Base-by-base conservation (phyloP, 1,140 invertebrate species). In the Musca domestica region DNA sequence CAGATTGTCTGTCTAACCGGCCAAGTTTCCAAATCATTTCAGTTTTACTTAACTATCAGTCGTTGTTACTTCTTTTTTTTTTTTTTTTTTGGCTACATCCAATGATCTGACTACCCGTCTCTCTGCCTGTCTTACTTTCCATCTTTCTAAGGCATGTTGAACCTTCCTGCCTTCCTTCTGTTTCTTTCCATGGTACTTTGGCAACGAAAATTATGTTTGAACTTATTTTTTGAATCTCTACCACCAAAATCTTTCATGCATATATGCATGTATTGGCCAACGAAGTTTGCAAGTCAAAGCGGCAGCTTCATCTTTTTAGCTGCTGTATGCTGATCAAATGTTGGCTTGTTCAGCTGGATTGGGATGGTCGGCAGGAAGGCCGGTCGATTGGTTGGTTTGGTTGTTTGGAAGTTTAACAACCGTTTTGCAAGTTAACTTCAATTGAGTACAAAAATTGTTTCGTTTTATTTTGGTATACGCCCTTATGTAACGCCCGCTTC, bases 401-500 rank as follows among this genome's bases (percentile, higher is more conserved):
- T 30, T 30, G 27, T 41, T 41, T 7, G 34, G 34, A 41, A 41
- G 34, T 41, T 41, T 41, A 41, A 41, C 34, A 41, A 41, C 34
- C 34, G 34, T 41, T 41, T 41, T 41, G 34, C 34, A 41, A 41
- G 30, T 61, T 30, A 34, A 34, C 56, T 34, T 61, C 56, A 61
- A 61, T 61, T 61, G 56, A 61, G 56, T 61, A 61, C 41, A 61
- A 61, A n/a, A 61, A 34, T 61, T 61, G 56, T 61, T 61, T 61
- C 56, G 56, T 61, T 61, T 58, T 67, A 67, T 69, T 69, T 56
- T 65, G 48, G 69, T 70, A 67, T 70, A 72, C 69, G 70, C 71
- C 66, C 71, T 66, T 70, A 71, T 73, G 58, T 68, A 49, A 76
- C 78, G 73, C 76, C 70, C 74, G 71, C 74, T 65, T 27, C 30